phyloP scores from a whole-genome alignment of 2,113 vertebrate genomes.

The Cyprinus carpio region DNA sequence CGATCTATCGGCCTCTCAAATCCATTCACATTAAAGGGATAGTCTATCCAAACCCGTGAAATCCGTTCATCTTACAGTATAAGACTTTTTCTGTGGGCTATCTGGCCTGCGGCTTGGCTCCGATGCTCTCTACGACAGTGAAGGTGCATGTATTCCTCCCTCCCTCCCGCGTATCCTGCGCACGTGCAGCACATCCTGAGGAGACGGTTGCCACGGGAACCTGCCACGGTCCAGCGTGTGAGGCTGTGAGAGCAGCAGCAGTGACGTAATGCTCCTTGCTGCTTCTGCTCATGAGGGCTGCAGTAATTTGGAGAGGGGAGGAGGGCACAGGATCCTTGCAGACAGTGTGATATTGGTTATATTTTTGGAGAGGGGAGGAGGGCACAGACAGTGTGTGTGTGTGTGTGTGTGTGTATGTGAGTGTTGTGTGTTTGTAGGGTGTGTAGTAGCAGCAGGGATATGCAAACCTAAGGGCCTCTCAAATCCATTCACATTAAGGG shows the following conservation, averaged over 20 bases:
- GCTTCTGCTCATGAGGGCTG: conserved; percentile 51
- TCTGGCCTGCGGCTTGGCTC: conserved; percentile 39
- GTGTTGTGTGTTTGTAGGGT: conserved; percentile 31
- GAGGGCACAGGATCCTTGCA: too few species aligned
- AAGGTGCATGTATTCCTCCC: not conserved
- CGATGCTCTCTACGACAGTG: conserved; percentile 35
- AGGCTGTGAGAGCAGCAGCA: conserved; percentile 37
- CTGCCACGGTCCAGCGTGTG: conserved; percentile 34
- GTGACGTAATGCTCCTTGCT: conserved; percentile 58
- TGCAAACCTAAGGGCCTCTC: conserved; percentile 22
- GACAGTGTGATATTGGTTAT: too few species aligned
- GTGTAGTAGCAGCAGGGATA: conserved; percentile 20
- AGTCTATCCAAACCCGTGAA: not conserved
- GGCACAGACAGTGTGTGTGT: conserved; percentile 29
- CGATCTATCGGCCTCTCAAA: not conserved
- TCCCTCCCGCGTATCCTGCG: conserved; percentile 30
- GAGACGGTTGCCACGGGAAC: conserved; percentile 61
- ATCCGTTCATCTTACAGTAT: too few species aligned
- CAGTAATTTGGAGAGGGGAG: conserved; percentile 53
- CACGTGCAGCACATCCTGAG: conserved; percentile 56
- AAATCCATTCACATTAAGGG: not conserved
- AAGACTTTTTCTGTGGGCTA: conserved; percentile 42
- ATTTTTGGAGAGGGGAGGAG: conserved; percentile 51
- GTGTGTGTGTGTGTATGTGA: not conserved
- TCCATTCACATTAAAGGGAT: not conserved